A percentile compares a stretch with the other conserved stretches of the same genome.
These are phyloP conservation scores for Danaus chrysippus DNA, from an alignment of 2,888 invertebrate genomes.

Conservation along the genomic window DNA sequence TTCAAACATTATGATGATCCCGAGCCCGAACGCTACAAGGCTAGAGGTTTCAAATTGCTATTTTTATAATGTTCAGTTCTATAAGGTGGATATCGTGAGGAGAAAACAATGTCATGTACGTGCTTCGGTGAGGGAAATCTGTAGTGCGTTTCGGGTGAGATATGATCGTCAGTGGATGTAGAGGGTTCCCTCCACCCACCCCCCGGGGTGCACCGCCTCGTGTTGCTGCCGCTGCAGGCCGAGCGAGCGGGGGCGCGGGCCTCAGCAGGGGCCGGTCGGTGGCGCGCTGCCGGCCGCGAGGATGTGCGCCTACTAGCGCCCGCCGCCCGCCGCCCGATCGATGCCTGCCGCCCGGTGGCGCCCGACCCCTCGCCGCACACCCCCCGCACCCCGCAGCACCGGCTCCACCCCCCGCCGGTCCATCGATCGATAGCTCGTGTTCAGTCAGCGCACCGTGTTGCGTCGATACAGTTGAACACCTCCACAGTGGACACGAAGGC, in stretches of 20 bases:
- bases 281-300: constrained; percentile 37
- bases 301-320: constrained; percentile 42
- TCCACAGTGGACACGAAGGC: constrained; percentile 12
- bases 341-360: constrained; percentile 46
- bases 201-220: constrained; percentile 22
- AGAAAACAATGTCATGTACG: constrained; percentile 5
- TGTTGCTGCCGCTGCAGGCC: constrained; percentile 31
- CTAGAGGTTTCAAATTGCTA: background rate
- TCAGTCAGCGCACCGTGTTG: constrained; percentile 11
- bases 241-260: constrained; percentile 56
- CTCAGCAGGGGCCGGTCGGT: constrained; percentile 40
- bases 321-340: constrained; percentile 68
- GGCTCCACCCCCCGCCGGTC: background rate
- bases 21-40: background rate
- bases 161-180: constrained; percentile 16
- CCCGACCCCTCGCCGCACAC: constrained; percentile 42
- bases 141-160: constrained; percentile 19
- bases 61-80: background rate
- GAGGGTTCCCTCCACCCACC: constrained; percentile 15
- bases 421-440: constrained; percentile 13
- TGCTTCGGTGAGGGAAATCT: constrained; percentile 12
- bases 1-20: background rate
- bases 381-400: constrained; percentile 25
- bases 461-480: constrained; percentile 10
- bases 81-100: background rate